Evolutionary conservation across 2,888 invertebrate genomes (phyloP).

Genomic region (Phasia obesa): DNA sequence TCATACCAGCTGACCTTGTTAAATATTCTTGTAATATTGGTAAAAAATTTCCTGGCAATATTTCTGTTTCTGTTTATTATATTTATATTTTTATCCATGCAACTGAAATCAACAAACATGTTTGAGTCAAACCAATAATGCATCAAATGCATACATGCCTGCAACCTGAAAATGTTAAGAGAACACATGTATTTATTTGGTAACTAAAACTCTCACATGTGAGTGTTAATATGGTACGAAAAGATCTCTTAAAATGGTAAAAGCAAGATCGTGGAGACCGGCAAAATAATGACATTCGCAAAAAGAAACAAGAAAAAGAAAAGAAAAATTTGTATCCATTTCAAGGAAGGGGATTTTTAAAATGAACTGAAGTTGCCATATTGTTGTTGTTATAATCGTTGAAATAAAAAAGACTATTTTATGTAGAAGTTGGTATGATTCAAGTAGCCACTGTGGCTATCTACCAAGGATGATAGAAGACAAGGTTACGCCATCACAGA

Average conservation of each 20-base stretch:
- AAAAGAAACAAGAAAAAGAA: neutral
- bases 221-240: too few species aligned
- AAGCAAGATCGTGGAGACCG: slow-evolving; percentile 34
- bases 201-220: neutral
- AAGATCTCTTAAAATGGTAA: neutral
- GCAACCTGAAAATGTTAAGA: slow-evolving; percentile 29
- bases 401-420: too few species aligned
- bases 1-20: slow-evolving; percentile 46
- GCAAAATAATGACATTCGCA: slow-evolving; percentile 27
- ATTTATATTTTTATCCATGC: neutral
- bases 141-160: slow-evolving; percentile 13
- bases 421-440: too few species aligned
- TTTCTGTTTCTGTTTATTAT: slow-evolving; percentile 8
- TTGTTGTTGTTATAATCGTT: too few species aligned
- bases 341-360: neutral
- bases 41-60: slow-evolving; percentile 46
- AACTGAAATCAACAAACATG: slow-evolving; percentile 41
- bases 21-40: slow-evolving; percentile 11
- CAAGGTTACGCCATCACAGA: too few species aligned
- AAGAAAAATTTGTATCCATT: neutral
- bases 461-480: too few species aligned
- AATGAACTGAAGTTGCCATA: too few species aligned
- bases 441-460: too few species aligned
- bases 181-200: neutral
- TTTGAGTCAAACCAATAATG: slow-evolving; percentile 34